Evolutionary conservation across 2,797 vertebrate genomes (phyloP).

Genomic region (Chiroxiphia lanceolata): DNA sequence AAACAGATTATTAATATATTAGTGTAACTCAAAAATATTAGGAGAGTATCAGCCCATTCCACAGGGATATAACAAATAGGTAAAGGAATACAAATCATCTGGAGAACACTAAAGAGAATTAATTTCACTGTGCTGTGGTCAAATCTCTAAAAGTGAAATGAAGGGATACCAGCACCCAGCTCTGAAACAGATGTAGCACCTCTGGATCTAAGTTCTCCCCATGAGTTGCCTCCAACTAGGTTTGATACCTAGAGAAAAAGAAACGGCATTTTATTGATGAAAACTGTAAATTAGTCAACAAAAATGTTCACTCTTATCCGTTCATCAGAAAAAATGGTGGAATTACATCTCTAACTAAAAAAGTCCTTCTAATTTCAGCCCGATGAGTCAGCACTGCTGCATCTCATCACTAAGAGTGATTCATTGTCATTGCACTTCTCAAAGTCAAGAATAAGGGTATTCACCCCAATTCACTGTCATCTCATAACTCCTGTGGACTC

Average conservation of each 20-base stretch:
- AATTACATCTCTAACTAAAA: slow-evolving; percentile 60
- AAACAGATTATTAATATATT: not conserved
- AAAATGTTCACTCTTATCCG: slow-evolving; percentile 23
- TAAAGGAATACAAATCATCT: not conserved
- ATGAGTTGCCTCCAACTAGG: not conserved
- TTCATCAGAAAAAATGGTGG: slow-evolving; percentile 42
- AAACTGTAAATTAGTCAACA: slow-evolving; percentile 20
- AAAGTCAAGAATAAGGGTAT: slow-evolving; percentile 64
- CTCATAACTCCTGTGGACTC: not conserved
- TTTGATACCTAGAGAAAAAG: not conserved
- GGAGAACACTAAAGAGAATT: not conserved
- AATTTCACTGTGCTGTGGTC: not conserved
- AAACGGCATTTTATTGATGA: not conserved
- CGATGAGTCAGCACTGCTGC: slow-evolving; percentile 57
- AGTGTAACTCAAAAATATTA: not conserved
- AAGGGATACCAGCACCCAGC: not conserved
- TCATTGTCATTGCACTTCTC: slow-evolving; percentile 59
- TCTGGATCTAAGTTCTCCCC: not conserved
- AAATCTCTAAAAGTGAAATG: not conserved
- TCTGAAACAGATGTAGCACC: not conserved
- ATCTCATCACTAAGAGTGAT: slow-evolving; percentile 59
- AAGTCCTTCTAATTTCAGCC: slow-evolving; percentile 62
- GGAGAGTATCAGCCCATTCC: not conserved
- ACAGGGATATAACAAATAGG: not conserved
- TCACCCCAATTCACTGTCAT: slow-evolving; percentile 49